Evolutionary conservation across 37 sponge, comb jelly and placozoan species (phyloP), one percentile per base, ranked within the genome.

Genomic region (Ianthella basta): DNA sequence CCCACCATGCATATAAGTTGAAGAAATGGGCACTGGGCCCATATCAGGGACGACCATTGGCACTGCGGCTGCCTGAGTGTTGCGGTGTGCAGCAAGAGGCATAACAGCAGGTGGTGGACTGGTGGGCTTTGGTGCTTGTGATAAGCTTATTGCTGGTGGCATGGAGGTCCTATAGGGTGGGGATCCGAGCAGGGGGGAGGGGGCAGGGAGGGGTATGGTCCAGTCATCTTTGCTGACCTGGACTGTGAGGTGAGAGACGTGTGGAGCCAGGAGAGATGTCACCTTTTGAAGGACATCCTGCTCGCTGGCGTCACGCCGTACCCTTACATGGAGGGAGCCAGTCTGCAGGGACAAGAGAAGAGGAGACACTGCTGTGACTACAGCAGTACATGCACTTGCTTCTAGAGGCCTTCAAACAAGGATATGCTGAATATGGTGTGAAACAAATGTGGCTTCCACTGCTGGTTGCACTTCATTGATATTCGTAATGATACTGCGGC

Each of bases 171-270:
- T 13, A 35, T n/a, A 69, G 34, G 18, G 33, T 32, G 70, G 70
- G 19, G 70, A 16, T 27, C 70, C 34, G 35, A 23, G 63, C 8
- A 25, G 63, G 70, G 19, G 34, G 70, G 70, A 30, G 70, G 70
- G 34, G 32, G 8, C 16, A 0, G 54, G 5, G 18, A 75, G 55
- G 14, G 93, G 86, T 12, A 91, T 54, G 37, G 81, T 86, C 91
- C 91, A 91, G 80, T 96, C 96, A 34, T 96, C 96, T 60, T 96
- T 96, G 39, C 88, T 89, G 60, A 93, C 90, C 66, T 96, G 96
- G 10, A 96, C 85, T 15, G 96, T 96, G 57, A 96, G 92, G 84
- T 96, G 91, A 57, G 91, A 87, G 33, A 93, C 56, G 14, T 93
- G 90, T 59, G 90, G 84, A 40, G 96, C 83, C 60, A 96, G 81